These are phyloP conservation scores for Leuciscus idus DNA, from an alignment of 2,113 vertebrate species.

Conservation along the genomic window DNA sequence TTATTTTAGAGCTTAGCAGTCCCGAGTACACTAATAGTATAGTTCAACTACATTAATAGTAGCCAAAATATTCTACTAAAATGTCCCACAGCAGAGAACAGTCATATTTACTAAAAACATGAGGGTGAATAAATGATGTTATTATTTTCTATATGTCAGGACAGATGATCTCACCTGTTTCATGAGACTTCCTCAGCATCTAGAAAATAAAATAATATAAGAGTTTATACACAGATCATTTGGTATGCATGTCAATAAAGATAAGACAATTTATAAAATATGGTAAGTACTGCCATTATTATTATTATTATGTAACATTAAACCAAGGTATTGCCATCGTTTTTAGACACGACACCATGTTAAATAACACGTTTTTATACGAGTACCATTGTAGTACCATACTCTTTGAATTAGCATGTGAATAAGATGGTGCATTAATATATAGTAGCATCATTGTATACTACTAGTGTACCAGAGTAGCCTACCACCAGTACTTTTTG, in stretches of 20 bases:
- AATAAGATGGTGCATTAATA: not conserved
- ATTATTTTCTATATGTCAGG: too few relatives aligned
- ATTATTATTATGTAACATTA: not conserved
- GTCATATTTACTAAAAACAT: not conserved
- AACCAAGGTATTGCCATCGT: not conserved
- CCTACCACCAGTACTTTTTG: not conserved
- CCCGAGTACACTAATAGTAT: not conserved
- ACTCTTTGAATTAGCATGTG: not conserved
- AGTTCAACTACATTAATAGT: not conserved
- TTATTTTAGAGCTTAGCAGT: not conserved
- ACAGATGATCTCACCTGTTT: conserved; percentile 69
- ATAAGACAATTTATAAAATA: not conserved
- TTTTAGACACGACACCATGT: not conserved
- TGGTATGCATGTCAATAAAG: not conserved
- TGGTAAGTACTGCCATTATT: not conserved
- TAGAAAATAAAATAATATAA: conserved; percentile 48
- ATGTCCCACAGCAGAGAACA: not conserved
- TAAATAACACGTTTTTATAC: not conserved
- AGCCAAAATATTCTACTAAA: not conserved
- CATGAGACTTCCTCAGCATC: conserved; percentile 83
- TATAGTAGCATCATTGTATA: not conserved
- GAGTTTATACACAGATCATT: not conserved
- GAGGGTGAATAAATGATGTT: too few relatives aligned
- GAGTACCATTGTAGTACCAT: not conserved
- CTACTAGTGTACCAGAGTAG: not conserved